phyloP scores from a whole-genome alignment of 2,797 vertebrate genomes.

The Pseudocheirus occidentalis region DNA sequence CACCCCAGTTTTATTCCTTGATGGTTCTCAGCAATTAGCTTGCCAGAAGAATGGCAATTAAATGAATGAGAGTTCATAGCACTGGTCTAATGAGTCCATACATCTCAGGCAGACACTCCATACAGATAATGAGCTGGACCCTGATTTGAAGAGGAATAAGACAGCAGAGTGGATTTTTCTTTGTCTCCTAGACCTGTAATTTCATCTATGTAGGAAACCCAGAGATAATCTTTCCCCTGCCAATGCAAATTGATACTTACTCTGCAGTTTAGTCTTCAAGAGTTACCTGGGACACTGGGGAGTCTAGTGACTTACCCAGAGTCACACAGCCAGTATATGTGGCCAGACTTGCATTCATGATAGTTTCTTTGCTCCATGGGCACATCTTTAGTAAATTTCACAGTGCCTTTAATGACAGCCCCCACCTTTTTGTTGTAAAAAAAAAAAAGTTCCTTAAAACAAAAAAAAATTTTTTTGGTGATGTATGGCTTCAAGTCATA shows the following conservation, averaged over 20 bases:
- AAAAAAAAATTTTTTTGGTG: not conserved
- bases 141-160: not conserved
- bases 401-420: not conserved
- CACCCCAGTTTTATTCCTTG: not conserved
- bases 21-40: not conserved
- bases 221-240: not conserved
- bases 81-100: not conserved
- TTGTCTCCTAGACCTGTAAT: not conserved
- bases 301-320: not conserved
- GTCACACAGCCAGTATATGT: not conserved
- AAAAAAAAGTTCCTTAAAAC: not conserved
- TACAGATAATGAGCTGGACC: not conserved
- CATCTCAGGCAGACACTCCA: not conserved
- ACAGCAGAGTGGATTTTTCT: not conserved
- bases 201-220: not conserved
- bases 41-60: not conserved
- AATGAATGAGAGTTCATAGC: not conserved
- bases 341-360: not conserved
- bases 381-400: not conserved
- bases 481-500: not conserved
- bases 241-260: not conserved
- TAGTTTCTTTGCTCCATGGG: not conserved
- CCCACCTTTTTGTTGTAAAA: not conserved
- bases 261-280: not conserved
- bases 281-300: not conserved